Percentiles rank a stretch among this genome's conserved stretches.
Conservation (phyloP, 2,888 invertebrate genomes). For the Meandrusa payeni region DNA sequence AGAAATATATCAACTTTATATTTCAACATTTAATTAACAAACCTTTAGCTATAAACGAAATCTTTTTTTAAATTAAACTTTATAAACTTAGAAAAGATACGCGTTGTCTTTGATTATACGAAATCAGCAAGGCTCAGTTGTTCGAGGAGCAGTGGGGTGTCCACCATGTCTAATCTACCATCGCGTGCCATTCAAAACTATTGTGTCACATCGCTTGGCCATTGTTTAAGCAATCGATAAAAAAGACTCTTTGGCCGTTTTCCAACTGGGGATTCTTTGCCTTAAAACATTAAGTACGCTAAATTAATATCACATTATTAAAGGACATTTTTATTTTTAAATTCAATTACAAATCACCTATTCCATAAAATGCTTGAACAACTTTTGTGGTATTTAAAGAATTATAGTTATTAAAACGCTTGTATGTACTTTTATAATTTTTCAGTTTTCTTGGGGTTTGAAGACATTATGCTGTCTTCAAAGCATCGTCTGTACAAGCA, state of each 20-base stretch:
- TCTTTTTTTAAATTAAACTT: background rate
- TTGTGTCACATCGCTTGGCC: constrained; percentile 61
- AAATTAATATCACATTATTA: constrained; percentile 21
- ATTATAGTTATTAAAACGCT: too few relatives aligned
- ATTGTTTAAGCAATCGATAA: constrained; percentile 75
- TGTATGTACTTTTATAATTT: too few relatives aligned
- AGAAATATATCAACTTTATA: too few relatives aligned
- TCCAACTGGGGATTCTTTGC: constrained; percentile 49
- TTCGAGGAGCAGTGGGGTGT: constrained; percentile 36
- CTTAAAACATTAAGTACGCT: constrained; percentile 27
- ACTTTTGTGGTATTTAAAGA: too few relatives aligned
- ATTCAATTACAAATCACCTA: too few relatives aligned
- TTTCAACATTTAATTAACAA: too few relatives aligned
- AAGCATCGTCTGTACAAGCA: too few relatives aligned
- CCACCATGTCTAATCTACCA: constrained; percentile 75
- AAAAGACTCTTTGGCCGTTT: constrained; percentile 67
- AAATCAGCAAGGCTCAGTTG: constrained; percentile 21
- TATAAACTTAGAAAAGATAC: constrained; percentile 12
- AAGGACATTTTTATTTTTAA: constrained; percentile 31
- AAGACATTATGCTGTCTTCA: too few relatives aligned
- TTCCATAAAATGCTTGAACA: too few relatives aligned
- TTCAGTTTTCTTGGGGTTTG: too few relatives aligned
- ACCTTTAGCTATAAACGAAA: too few relatives aligned
- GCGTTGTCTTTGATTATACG: constrained; percentile 21
- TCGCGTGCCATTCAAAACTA: constrained; percentile 72